phyloP scores from a whole-genome alignment of 2,888 invertebrate genomes.

The Eilema depressum region DNA sequence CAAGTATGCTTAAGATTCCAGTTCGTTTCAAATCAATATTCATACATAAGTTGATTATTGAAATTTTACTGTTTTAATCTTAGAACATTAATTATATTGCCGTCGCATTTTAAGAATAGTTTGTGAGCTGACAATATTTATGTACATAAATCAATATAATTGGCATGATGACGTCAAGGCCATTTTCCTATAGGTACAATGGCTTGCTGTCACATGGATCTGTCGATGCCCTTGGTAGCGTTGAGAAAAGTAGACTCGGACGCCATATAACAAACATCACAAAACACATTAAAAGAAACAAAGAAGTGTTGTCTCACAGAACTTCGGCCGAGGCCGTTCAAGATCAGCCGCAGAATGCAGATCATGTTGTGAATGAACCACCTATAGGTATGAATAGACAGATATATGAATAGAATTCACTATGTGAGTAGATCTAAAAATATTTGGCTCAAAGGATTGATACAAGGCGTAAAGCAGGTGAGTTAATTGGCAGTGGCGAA shows the following conservation, averaged over 20 bases:
- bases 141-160: conserved; percentile 4
- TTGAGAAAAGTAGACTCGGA: neutral
- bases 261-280: no score
- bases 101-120: neutral
- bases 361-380: no score
- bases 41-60: neutral
- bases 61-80: conserved; percentile 9
- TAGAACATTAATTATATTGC: neutral
- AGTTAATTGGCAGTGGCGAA: no score
- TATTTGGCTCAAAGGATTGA: no score
- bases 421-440: no score
- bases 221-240: neutral
- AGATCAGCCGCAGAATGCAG: no score
- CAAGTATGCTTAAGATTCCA: no score
- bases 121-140: neutral
- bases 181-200: no score
- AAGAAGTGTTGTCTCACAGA: neutral
- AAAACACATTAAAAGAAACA: neutral
- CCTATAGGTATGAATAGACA: no score
- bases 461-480: no score
- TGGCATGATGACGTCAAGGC: neutral
- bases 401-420: no score
- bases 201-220: neutral
- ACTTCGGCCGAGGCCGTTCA: no score
- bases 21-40: neutral